phyloP scores from a whole-genome alignment of 2,888 invertebrate species.

The Nephrotoma guestfalica region DNA sequence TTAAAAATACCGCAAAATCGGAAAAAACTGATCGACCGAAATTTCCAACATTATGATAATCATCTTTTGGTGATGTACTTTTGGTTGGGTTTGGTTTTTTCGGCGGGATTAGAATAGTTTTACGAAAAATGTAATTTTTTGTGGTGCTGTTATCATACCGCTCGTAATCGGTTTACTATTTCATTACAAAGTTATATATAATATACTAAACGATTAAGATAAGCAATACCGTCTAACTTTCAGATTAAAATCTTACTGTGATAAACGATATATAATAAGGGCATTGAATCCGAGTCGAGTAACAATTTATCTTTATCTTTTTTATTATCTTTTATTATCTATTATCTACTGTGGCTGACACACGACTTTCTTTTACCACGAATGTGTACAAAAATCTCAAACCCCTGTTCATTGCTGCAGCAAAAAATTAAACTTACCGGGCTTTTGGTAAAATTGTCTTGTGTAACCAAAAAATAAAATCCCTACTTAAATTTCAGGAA shows the following conservation, averaged over 20 bases:
- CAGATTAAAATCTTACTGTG: background rate
- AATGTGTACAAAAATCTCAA: too few relatives aligned
- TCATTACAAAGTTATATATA: background rate
- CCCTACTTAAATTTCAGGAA: too few relatives aligned
- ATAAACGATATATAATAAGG: background rate
- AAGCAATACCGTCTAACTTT: background rate
- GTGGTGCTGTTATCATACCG: background rate
- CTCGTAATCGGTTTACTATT: background rate
- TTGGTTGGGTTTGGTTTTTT: background rate
- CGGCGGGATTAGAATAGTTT: background rate
- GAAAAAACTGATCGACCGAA: background rate
- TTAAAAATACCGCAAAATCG: background rate
- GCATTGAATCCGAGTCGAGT: too few relatives aligned
- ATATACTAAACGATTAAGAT: background rate
- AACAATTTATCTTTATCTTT: too few relatives aligned
- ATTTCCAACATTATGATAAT: background rate
- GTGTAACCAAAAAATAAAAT: too few relatives aligned
- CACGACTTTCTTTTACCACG: too few relatives aligned
- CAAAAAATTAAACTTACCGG: too few relatives aligned
- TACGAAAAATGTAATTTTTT: background rate
- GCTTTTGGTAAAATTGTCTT: too few relatives aligned
- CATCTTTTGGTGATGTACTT: background rate
- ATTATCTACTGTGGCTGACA: too few relatives aligned
- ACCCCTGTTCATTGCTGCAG: too few relatives aligned
- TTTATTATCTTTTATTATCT: too few relatives aligned